These are phyloP conservation scores for Resseliella maxima DNA, from an alignment of 2,888 invertebrate species.

Conservation along the genomic window DNA sequence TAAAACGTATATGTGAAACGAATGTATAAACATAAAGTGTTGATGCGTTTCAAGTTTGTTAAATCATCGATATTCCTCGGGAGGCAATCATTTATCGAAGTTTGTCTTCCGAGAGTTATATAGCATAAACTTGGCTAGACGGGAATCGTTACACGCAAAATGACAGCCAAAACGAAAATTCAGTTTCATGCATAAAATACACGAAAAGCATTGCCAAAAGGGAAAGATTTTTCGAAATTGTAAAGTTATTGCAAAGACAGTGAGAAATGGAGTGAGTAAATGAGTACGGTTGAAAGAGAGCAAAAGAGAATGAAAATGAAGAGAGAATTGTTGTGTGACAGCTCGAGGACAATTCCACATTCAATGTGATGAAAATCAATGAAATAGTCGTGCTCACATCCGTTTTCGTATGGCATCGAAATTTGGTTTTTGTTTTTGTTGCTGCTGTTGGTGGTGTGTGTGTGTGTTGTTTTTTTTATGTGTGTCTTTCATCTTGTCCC, in stretches of 20 bases:
- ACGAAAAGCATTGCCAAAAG: neutral
- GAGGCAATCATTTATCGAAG: constrained; percentile 51
- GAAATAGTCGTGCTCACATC: neutral
- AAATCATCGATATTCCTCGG: constrained; percentile 48
- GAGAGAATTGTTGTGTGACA: neutral
- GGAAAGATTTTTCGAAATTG: constrained; percentile 4
- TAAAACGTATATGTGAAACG: neutral
- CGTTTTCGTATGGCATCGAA: neutral
- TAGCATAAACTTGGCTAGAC: constrained; percentile 30
- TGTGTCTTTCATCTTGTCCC: neutral
- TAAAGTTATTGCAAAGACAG: neutral
- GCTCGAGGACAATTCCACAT: neutral
- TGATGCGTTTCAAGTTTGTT: constrained; percentile 2
- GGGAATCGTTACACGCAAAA: neutral
- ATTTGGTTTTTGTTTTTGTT: neutral
- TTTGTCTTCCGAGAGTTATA: neutral
- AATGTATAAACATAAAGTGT: neutral
- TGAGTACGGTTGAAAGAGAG: no score
- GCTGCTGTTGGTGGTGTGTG: neutral
- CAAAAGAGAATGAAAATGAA: no score
- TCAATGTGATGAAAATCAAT: constrained; percentile 3
- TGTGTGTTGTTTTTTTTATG: neutral
- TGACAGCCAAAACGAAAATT: neutral
- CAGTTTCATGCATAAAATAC: neutral
- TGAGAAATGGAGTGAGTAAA: no score